These are phyloP conservation scores for Ardeotis arabs DNA, from an alignment of 2,113 vertebrate species.

Conservation along the genomic window DNA sequence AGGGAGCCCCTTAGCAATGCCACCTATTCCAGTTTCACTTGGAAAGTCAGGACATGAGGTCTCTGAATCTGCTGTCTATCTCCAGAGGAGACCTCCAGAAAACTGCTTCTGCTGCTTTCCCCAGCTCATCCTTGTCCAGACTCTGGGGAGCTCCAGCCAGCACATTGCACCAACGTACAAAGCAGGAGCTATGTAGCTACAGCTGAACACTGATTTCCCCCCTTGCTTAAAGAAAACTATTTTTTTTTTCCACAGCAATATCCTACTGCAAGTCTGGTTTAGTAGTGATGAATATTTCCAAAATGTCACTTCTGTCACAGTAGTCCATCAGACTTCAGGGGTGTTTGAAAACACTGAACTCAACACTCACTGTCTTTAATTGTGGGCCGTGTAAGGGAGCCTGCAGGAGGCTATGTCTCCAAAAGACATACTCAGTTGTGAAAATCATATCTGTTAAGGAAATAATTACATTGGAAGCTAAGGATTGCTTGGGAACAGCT, in stretches of 20 bases:
- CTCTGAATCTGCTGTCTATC: neutral
- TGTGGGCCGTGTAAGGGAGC: too few species aligned
- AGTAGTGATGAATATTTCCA: too few species aligned
- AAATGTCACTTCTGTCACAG: too few species aligned
- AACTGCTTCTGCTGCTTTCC: neutral
- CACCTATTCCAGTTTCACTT: neutral
- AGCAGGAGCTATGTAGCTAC: neutral
- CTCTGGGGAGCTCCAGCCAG: neutral
- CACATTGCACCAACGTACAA: fast-evolving
- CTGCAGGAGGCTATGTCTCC: too few species aligned
- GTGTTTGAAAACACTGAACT: too few species aligned
- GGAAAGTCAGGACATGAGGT: neutral
- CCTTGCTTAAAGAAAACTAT: neutral
- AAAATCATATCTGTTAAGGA: neutral
- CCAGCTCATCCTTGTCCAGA: neutral
- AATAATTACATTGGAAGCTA: neutral
- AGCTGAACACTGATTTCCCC: neutral
- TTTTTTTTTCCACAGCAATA: neutral
- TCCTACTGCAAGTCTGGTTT: too few species aligned
- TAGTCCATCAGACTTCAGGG: too few species aligned
- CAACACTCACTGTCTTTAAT: too few species aligned
- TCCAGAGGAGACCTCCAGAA: neutral
- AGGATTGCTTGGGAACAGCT: neutral
- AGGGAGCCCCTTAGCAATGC: neutral
- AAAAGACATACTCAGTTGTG: neutral